Base-by-base conservation (phyloP, 2,888 invertebrate species). In the Oscheius sp. region DNA sequence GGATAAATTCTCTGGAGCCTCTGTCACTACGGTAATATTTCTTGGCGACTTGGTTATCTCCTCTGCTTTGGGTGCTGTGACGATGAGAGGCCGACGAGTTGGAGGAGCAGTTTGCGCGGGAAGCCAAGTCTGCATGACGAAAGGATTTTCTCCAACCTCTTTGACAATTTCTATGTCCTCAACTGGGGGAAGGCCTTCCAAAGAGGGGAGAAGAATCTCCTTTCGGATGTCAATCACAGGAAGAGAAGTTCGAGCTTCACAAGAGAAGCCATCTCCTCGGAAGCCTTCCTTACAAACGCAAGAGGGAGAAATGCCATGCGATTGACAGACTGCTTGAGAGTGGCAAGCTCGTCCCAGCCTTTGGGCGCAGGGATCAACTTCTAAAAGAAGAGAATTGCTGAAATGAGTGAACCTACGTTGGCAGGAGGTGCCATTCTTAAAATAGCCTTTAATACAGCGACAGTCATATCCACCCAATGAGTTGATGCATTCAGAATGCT, bases 401-500 rank as follows among this genome's bases (percentile, higher is more conserved):
- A 27, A 68, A 31, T n/a, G 20, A 48, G n/a, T 52, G 34, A 52
- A 63, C 69, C 37, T 61, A 83, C 83, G 75, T 52, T 71, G 69
- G 70, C 85, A 85, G 15, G 67, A 70, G 50, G 75, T 75, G n/a
- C 84, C 84, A 39, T 83, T 76, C 17, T 82, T 82, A 4, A 50
- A 45, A 67, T 72, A 84, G 29, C 81, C 80, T 6, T 65, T 65
- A 6, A 72, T 66, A 66, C 86, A 86, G 25, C 64, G 73, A 69
- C 86, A 86, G 39, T 77, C 68, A 89, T 90, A 92, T 68, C 92
- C 91, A 82, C 93, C 93, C n/a, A 91, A 91, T 64, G 91, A 90
- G 88, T 93, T 93, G 88, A 91, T 91, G 89, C 93, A 93, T 88
- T 91, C 91, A 23, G 95, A 93, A 74, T 92, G 91, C 46, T 90